Percentiles rank a stretch among this genome's conserved stretches.
These are phyloP conservation scores for Aurelia sp. DNA, from an alignment of 30 jellyfish, hydroid and myxozoan genomes.

Conservation along the genomic window DNA sequence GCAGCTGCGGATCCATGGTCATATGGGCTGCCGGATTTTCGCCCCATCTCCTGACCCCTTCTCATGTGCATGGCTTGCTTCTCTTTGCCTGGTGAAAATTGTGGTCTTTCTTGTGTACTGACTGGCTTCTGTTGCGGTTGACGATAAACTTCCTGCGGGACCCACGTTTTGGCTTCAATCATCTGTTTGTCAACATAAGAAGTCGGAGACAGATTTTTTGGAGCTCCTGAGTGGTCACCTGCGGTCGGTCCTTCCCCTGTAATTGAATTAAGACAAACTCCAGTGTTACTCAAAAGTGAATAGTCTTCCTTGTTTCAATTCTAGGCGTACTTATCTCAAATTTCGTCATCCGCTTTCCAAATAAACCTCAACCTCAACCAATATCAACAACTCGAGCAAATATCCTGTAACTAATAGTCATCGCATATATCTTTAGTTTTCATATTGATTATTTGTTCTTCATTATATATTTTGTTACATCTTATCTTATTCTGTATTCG, in stretches of 20 bases:
- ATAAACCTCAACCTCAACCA: too few relatives aligned
- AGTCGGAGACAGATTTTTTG: conserved; percentile 58
- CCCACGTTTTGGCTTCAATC: conserved; percentile 87
- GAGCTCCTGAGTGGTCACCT: conserved; percentile 42
- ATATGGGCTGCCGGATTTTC: conserved; percentile 44
- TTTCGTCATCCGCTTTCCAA: too few relatives aligned
- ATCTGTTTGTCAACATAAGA: conserved; percentile 66
- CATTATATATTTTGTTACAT: too few relatives aligned
- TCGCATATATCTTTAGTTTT: too few relatives aligned
- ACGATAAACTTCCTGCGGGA: conserved; percentile 77
- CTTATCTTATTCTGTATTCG: too few relatives aligned
- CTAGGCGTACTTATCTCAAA: too few relatives aligned
- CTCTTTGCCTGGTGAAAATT: conserved; percentile 55
- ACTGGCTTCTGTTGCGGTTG: conserved; percentile 54
- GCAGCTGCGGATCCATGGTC: conserved; percentile 51
- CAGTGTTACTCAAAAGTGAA: too few relatives aligned
- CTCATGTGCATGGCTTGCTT: conserved; percentile 44
- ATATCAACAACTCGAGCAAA: too few relatives aligned
- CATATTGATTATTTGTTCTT: too few relatives aligned
- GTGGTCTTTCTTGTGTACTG: conserved; percentile 22
- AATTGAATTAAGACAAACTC: background rate
- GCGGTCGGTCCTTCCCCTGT: conserved; percentile 26
- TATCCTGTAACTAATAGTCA: too few relatives aligned
- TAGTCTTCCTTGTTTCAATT: too few relatives aligned
- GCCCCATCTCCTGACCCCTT: conserved; percentile 39